Conservation (phyloP, 2,888 invertebrate genomes). For the Kuschelorhynchus macadamiae region DNA sequence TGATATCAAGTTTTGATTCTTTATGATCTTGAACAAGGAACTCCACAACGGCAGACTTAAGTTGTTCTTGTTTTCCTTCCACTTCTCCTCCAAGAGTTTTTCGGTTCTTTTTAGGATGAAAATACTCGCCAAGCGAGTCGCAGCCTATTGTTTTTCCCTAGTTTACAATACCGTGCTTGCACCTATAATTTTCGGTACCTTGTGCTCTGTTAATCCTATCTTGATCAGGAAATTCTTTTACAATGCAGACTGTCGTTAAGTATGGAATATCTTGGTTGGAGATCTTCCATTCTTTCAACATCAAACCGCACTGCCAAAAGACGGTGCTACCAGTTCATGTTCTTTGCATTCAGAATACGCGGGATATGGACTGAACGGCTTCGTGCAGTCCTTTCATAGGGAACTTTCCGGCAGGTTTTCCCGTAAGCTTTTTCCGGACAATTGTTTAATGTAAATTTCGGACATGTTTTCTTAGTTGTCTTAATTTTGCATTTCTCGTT, state of each 20-base stretch:
- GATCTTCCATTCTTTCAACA: constrained; percentile 23
- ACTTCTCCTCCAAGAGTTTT: neutral
- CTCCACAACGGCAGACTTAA: constrained; percentile 14
- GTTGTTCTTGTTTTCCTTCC: neutral
- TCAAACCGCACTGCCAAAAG: constrained; percentile 49
- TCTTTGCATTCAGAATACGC: constrained; percentile 50
- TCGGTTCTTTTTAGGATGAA: neutral
- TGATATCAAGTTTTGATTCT: neutral
- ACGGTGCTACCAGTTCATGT: constrained; percentile 22
- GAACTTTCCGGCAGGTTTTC: neutral
- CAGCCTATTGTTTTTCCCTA: constrained; percentile 39
- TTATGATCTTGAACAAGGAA: constrained; percentile 22
- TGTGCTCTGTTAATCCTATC: constrained; percentile 26
- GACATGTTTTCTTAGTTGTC: constrained; percentile 29
- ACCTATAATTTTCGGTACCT: constrained; percentile 28
- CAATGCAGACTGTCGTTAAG: constrained; percentile 19
- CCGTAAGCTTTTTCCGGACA: constrained; percentile 20
- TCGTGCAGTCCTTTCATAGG: constrained; percentile 4
- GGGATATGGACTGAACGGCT: constrained; percentile 41
- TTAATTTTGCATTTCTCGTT: neutral
- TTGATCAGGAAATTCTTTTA: constrained; percentile 24
- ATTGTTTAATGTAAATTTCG: constrained; percentile 45
- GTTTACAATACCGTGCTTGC: constrained; percentile 21
- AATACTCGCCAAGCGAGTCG: constrained; percentile 3
- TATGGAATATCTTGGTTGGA: constrained; percentile 38